phyloP scores from a whole-genome alignment of 92 coral and sea anemone genomes.

The Zoanthus gigantus region DNA sequence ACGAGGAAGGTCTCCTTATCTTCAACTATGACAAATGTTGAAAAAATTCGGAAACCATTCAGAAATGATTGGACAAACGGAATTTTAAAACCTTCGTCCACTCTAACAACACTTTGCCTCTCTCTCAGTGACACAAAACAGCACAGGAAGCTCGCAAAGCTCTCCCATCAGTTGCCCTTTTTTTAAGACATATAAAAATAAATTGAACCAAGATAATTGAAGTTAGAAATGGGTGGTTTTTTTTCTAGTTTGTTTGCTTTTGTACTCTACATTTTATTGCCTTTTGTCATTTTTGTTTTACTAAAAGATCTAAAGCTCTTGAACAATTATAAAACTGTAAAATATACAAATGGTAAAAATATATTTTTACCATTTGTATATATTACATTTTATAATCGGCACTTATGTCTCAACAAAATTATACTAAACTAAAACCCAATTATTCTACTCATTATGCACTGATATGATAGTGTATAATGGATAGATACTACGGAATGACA shows the following conservation, averaged over 20 bases:
- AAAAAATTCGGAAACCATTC: conserved; percentile 36
- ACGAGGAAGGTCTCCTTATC: conserved; percentile 10
- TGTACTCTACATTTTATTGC: background rate
- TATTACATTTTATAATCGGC: too few species aligned
- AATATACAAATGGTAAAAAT: too few species aligned
- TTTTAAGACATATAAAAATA: background rate
- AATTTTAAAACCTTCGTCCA: background rate
- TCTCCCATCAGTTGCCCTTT: background rate
- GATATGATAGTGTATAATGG: background rate
- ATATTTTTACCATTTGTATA: too few species aligned
- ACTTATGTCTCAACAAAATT: too few species aligned
- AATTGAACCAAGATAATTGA: background rate
- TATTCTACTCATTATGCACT: too few species aligned
- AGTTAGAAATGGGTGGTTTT: too few species aligned
- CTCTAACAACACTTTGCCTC: background rate
- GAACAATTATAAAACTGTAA: too few species aligned
- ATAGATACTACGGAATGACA: background rate
- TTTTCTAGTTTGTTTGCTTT: too few species aligned
- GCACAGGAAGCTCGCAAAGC: background rate
- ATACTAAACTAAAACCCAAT: too few species aligned
- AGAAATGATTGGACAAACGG: conserved; percentile 1
- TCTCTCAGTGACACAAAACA: background rate
- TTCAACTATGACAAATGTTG: conserved; percentile 25
- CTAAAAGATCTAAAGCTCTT: too few species aligned
- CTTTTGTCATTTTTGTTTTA: background rate